These are phyloP conservation scores for Drosophila nr. medialis DNA, from an alignment of 2,888 invertebrate species.

Conservation along the genomic window DNA sequence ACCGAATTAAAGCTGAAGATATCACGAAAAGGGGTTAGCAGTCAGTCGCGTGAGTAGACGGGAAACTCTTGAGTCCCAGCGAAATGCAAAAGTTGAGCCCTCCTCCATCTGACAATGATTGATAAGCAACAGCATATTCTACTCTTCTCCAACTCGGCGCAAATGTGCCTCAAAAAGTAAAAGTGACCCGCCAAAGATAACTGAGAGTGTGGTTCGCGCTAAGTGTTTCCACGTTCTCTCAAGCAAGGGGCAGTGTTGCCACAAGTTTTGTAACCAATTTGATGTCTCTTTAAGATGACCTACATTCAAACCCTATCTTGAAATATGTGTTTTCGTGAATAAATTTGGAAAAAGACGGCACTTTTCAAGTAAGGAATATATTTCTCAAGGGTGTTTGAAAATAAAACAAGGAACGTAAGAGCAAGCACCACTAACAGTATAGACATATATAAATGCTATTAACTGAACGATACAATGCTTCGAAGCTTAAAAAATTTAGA, in stretches of 20 bases:
- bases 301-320: slow-evolving; percentile 23
- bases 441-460: neutral
- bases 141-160: slow-evolving; percentile 64
- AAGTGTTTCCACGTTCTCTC: slow-evolving; percentile 31
- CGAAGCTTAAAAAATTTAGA: neutral
- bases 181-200: slow-evolving; percentile 67
- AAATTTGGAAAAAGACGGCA: neutral
- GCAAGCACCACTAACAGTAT: neutral
- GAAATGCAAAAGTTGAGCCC: slow-evolving; percentile 64
- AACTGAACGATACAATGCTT: neutral
- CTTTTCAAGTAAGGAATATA: neutral
- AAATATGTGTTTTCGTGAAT: neutral
- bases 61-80: slow-evolving; percentile 51
- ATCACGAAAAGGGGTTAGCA: slow-evolving; percentile 44
- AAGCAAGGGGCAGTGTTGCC: slow-evolving; percentile 9
- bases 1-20: slow-evolving; percentile 32
- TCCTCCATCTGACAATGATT: slow-evolving; percentile 79
- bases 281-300: slow-evolving; percentile 38
- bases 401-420: neutral
- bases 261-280: slow-evolving; percentile 20
- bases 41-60: slow-evolving; percentile 37
- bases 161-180: slow-evolving; percentile 74
- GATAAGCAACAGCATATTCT: slow-evolving; percentile 78
- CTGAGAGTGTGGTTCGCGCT: slow-evolving; percentile 27
- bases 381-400: neutral